These are phyloP conservation scores for Ibycter americanus DNA, from an alignment of 2,797 vertebrate species.

Conservation along the genomic window DNA sequence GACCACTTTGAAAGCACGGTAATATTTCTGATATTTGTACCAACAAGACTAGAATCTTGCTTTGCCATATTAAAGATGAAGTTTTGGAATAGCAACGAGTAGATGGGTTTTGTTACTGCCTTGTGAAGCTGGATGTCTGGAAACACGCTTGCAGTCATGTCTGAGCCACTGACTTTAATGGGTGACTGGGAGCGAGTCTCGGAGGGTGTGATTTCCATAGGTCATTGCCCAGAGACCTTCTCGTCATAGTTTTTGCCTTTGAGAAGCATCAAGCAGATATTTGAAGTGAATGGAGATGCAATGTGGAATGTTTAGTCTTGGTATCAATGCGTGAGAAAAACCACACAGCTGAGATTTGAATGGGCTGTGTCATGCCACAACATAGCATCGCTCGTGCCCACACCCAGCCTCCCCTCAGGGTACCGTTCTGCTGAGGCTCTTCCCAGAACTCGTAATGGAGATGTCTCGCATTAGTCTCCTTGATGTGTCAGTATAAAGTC, in stretches of 20 bases:
- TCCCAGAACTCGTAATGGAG: background rate
- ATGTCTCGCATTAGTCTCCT: background rate
- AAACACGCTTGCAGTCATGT: background rate
- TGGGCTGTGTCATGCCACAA: rapidly evolving
- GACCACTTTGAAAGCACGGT: background rate
- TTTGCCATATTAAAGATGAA: background rate
- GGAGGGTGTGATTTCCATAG: background rate
- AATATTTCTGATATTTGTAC: background rate
- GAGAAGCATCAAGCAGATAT: background rate
- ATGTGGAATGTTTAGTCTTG: background rate
- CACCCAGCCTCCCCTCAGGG: background rate
- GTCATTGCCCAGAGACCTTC: background rate
- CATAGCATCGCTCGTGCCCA: background rate
- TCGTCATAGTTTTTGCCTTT: background rate
- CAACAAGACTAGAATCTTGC: background rate
- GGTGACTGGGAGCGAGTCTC: background rate
- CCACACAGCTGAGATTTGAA: rapidly evolving
- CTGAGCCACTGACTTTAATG: background rate
- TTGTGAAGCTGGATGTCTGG: background rate
- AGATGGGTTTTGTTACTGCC: background rate
- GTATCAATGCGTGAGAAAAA: background rate
- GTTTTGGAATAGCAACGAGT: background rate
- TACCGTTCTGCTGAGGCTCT: background rate
- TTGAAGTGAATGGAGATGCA: background rate
- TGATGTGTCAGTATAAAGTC: background rate